Conservation (phyloP, 1,140 invertebrate genomes). For the Cydia amplana region DNA sequence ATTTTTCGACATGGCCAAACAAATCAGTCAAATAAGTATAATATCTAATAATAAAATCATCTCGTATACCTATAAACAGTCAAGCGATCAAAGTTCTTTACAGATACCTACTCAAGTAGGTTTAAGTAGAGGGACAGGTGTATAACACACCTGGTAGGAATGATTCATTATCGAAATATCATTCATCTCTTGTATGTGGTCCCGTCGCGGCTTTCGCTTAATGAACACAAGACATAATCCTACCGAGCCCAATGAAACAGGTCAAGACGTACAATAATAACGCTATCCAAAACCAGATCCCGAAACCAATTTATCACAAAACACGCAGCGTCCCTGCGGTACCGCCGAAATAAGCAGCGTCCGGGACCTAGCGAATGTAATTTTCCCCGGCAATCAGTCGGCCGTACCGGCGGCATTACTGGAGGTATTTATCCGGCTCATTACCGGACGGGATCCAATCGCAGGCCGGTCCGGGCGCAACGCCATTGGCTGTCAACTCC, state of each 20-base stretch:
- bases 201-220: neutral
- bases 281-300: constrained; percentile 6
- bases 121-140: too few relatives aligned
- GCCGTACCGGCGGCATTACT: constrained; percentile 44
- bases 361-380: constrained; percentile 45
- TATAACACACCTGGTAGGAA: too few relatives aligned
- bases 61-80: too few relatives aligned
- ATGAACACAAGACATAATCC: constrained; percentile 3
- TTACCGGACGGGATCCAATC: constrained; percentile 59
- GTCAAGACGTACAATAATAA: constrained; percentile 4
- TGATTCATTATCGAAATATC: neutral
- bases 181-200: neutral
- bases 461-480: constrained; percentile 38
- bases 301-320: constrained; percentile 26
- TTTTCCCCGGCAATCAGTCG: constrained; percentile 46
- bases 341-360: constrained; percentile 47
- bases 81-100: too few relatives aligned
- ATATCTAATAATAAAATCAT: too few relatives aligned
- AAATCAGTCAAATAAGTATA: too few relatives aligned
- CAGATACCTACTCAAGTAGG: too few relatives aligned
- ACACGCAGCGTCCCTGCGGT: constrained; percentile 18
- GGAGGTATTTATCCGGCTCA: constrained; percentile 59
- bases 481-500: constrained; percentile 54
- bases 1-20: too few relatives aligned
- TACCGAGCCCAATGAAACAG: constrained; percentile 1